These are phyloP conservation scores for Sphyrna mokarran DNA, from an alignment of 2,113 vertebrate genomes.

Conservation along the genomic window DNA sequence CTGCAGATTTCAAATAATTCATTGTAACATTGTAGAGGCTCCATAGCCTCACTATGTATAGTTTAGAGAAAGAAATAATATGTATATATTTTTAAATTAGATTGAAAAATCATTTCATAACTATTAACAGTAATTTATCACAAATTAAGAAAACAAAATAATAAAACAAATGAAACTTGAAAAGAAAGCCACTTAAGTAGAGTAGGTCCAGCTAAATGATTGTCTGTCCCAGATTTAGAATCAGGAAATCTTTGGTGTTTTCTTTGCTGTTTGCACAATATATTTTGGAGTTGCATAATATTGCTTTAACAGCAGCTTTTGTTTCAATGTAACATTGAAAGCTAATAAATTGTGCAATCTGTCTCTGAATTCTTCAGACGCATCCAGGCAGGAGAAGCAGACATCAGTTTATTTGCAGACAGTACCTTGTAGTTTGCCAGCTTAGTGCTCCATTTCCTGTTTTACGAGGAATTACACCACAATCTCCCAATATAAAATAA, in stretches of 20 bases:
- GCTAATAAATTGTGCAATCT: background rate
- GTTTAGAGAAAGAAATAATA: background rate
- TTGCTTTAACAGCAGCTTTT: background rate
- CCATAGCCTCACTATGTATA: background rate
- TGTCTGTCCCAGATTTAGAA: background rate
- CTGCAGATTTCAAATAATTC: background rate
- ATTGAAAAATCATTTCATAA: background rate
- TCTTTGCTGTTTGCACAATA: background rate
- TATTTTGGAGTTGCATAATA: background rate
- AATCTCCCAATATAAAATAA: background rate
- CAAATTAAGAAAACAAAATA: background rate
- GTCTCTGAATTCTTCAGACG: background rate
- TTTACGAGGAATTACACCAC: constrained; percentile 6
- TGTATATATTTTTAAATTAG: background rate
- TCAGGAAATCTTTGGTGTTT: background rate
- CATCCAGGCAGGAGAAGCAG: background rate
- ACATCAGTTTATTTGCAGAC: constrained; percentile 10
- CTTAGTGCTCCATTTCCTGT: background rate
- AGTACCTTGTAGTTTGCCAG: background rate
- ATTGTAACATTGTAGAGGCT: background rate
- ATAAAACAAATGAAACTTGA: too few species aligned
- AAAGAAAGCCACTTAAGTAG: background rate
- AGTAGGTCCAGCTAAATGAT: background rate
- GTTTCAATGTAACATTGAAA: background rate
- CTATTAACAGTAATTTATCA: background rate